Base-by-base conservation (phyloP, 2,888 invertebrate genomes). In the Cataglyphis livida region DNA sequence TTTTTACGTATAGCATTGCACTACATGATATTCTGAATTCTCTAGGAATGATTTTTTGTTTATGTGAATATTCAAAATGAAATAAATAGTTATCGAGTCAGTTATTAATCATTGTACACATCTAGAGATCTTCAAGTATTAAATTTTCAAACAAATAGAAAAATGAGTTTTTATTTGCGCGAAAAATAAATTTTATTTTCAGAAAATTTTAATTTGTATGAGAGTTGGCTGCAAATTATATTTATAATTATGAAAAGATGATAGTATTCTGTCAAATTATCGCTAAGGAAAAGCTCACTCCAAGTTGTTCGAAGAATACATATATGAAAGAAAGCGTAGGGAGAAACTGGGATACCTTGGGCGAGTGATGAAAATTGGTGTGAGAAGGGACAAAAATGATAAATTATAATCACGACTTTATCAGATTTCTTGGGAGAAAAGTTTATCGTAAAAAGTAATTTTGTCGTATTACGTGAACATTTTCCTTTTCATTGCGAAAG, bases 331-430 rank as follows among this genome's bases (percentile, higher is more conserved):
- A 28, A 73, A 70, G 32, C 54, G 35, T 35, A 71, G 1, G 15
- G 9, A 9, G 9, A 64, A 64, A 64, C 41, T 64, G 28, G 15
- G 10, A 44, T 41, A 74, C 3, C 1, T 15, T 62, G n/a, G 62
- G 44, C 21, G 64, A 61, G n/a, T 28, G 61, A 44, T 15, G 3
- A 32, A 62, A 64, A 48, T 44, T 1, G 5, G n/a, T n/a, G 15
- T 44, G 15, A 62, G 44, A 21, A 62, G 44, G 41, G 32, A 74
- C 44, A 62, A 44, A 74, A 28, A 74, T 62, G 65, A 74, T 74
- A 74, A 74, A 44, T 74, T 62, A 48, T 64, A 74, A 74, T 62
- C 32, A 74, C 32, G 74, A 62, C 44, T 74, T 44, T 74, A 44
- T 74, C 64, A 74, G 64, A 74, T 74, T 74, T 74, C 44, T 44